Base-by-base conservation (phyloP, 2,113 vertebrate species). In the Argyrosomus japonicus region DNA sequence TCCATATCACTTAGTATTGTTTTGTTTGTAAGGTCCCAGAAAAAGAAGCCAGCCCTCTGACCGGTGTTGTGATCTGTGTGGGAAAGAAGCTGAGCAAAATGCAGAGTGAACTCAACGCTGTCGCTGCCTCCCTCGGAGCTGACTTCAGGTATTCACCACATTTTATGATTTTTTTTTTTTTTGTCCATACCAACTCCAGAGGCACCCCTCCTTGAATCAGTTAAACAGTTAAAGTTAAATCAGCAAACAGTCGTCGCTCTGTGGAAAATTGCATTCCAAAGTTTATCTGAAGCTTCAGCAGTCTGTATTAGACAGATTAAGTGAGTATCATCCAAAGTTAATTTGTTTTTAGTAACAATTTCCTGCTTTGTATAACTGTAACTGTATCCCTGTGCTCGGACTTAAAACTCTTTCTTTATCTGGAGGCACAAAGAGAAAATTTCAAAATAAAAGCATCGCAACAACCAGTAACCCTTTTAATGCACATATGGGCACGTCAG, bases 41-140 rank as follows among this genome's bases (percentile, higher is more conserved):
- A 58, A 89, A 91, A 80, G 93, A 91, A 7, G 63, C 83, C 9
- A 93, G 93, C 1, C 96, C 96, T 19, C 94, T 99, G 61, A 81
- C 76, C 0, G 91, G 92, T 60, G 95, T 97, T 32, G 97, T 99
- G 71, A 90, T 99, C 54, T 99, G 92, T 89, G 97, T 99, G 54
- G 98, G 97, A 83, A 99, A 97, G 94, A 99, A 99, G 82, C 96
- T 99, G 50, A 95, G 91, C 88, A 98, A 97, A 91, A 97, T 95
- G 93, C 98, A 99, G 87, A 93, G 95, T 74, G 97, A 99, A 53
- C 93, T 99, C 23, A 98, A 98, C 17, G 96, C 95, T 50, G 76
- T 96, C 2, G 97, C 97, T 70, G 96, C 97, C 68, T 99, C 97
- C 1, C 96, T 99, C 4, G 98, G 98, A 65, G 98, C 97, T 50